Evolutionary conservation across 2,888 invertebrate species (phyloP).

Genomic region (Drosophila setosimentum): DNA sequence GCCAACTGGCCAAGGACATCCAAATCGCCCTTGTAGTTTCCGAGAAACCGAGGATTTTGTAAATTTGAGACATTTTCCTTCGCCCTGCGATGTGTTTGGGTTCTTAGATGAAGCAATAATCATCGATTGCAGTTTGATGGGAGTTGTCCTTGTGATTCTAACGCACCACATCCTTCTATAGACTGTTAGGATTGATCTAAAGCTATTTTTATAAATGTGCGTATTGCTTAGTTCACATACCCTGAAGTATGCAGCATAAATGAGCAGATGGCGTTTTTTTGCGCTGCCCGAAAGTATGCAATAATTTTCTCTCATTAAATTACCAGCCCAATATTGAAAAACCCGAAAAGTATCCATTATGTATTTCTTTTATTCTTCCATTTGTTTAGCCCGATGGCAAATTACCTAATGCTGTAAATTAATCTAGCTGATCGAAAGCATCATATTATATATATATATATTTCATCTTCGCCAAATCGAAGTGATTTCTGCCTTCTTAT

Average conservation of each 20-base stretch:
- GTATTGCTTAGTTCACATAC: neutral
- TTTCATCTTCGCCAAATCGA: neutral
- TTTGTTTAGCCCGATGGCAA: neutral
- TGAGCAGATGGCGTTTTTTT: neutral
- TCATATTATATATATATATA: neutral
- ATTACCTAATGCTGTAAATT: neutral
- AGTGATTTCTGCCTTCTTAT: neutral
- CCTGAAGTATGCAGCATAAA: neutral
- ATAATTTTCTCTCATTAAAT: rapidly evolving
- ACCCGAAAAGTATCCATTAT: neutral
- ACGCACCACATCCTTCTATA: neutral
- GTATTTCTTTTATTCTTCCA: neutral
- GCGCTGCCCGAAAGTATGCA: neutral
- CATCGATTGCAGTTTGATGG: neutral
- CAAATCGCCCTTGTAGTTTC: too few relatives aligned
- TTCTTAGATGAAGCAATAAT: neutral
- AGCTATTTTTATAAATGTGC: neutral
- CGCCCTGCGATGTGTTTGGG: neutral
- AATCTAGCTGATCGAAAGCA: neutral
- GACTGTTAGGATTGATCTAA: neutral
- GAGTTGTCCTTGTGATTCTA: neutral
- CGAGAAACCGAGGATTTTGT: neutral
- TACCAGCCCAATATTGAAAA: neutral
- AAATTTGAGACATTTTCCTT: neutral
- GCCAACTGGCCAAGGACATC: too few relatives aligned